phyloP scores from a whole-genome alignment of 2,888 invertebrate species.

The Pristionchus arcanus region DNA sequence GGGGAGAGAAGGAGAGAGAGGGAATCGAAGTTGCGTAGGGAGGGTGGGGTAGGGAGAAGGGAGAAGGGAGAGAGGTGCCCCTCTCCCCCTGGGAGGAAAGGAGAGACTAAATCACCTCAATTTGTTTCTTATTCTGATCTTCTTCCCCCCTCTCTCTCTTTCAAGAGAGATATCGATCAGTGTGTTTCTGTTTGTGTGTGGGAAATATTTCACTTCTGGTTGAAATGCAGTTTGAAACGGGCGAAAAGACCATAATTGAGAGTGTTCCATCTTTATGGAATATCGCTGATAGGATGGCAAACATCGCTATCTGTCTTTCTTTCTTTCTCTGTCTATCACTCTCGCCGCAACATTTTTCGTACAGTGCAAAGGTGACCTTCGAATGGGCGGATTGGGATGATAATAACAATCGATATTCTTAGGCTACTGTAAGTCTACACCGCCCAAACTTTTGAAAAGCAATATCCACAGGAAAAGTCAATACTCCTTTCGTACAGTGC shows the following conservation, averaged over 20 bases:
- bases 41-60: constrained; percentile 23
- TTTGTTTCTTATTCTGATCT: too few species aligned
- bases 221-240: neutral
- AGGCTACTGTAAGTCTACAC: neutral
- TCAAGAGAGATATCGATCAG: neutral
- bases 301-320: too few species aligned
- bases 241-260: neutral
- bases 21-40: constrained; percentile 36
- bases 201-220: neutral
- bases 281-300: too few species aligned
- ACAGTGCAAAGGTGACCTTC: too few species aligned
- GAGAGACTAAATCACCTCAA: too few species aligned
- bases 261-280: neutral
- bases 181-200: neutral
- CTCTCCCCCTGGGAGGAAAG: too few species aligned
- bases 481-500: too few species aligned
- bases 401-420: neutral
- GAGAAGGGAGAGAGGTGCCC: constrained; percentile 44
- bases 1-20: constrained; percentile 16
- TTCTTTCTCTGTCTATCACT: too few species aligned
- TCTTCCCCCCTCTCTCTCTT: neutral
- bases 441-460: too few species aligned
- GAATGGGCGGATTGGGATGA: neutral
- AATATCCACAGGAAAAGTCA: too few species aligned
- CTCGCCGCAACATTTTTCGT: too few species aligned